These are phyloP conservation scores for Hyperopisus bebe DNA, from an alignment of 2,113 vertebrate species.

Conservation along the genomic window DNA sequence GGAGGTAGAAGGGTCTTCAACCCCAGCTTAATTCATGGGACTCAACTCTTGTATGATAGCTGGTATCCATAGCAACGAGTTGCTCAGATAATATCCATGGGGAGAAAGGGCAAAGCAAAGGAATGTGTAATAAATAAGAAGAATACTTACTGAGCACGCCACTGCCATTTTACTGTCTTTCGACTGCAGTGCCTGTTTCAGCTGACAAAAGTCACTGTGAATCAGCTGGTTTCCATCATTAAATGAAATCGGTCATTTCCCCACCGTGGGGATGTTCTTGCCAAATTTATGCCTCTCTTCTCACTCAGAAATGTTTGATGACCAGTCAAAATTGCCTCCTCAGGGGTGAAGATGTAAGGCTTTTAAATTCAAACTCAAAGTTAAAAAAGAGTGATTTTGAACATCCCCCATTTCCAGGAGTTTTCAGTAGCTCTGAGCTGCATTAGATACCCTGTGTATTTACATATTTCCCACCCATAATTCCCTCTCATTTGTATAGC, in stretches of 20 bases:
- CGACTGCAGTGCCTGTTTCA: background rate
- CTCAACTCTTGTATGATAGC: background rate
- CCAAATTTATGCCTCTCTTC: background rate
- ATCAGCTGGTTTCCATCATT: background rate
- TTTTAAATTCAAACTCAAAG: background rate
- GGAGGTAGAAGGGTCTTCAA: background rate
- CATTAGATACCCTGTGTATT: background rate
- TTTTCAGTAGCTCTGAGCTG: background rate
- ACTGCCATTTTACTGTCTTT: background rate
- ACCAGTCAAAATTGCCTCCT: background rate
- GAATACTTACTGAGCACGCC: background rate
- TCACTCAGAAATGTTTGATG: background rate
- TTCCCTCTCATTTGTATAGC: background rate
- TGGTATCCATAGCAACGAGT: background rate
- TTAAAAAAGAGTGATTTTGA: background rate
- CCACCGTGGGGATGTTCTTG: background rate
- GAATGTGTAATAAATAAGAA: slow-evolving; percentile 5
- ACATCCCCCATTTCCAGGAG: background rate
- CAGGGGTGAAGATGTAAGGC: background rate
- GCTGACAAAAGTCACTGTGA: background rate
- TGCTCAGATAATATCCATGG: background rate
- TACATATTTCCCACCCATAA: background rate
- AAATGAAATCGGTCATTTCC: background rate
- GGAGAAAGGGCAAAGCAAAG: background rate
- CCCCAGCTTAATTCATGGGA: background rate